phyloP scores from a whole-genome alignment of 2,888 invertebrate species.

The Protonemura montana region DNA sequence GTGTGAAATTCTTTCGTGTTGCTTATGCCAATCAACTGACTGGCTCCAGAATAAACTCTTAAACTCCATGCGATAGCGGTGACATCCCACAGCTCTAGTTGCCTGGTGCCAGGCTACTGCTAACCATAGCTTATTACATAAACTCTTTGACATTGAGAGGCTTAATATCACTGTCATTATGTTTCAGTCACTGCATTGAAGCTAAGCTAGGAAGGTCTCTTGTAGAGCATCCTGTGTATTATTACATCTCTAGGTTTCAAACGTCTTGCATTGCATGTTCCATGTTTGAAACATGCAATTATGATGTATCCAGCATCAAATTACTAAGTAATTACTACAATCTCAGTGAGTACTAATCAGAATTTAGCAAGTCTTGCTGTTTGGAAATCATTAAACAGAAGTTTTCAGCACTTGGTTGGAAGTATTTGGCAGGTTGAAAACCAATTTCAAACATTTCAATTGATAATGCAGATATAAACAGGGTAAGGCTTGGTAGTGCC shows the following conservation, averaged over 20 bases:
- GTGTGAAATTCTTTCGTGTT: background rate
- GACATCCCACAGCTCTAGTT: background rate
- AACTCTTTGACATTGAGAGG: constrained; percentile 33
- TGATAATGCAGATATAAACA: too few species aligned
- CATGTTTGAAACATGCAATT: background rate
- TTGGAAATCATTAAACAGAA: background rate
- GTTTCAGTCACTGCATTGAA: background rate
- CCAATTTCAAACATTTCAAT: too few species aligned
- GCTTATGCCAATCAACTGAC: background rate
- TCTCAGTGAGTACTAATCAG: background rate
- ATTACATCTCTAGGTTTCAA: background rate
- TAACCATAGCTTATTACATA: constrained; percentile 25
- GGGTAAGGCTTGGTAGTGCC: too few species aligned
- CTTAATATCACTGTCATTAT: background rate
- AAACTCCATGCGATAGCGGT: background rate
- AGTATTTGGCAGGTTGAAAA: too few species aligned
- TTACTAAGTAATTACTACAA: background rate
- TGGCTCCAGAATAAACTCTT: background rate
- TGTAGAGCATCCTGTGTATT: background rate
- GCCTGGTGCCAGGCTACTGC: background rate
- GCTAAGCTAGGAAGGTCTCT: background rate
- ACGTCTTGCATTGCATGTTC: background rate
- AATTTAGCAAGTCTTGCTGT: background rate
- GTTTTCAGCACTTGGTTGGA: too few species aligned
- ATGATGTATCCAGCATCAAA: background rate